Evolutionary conservation across 2,797 vertebrate genomes (phyloP).

Genomic region (Sebastes alutus): DNA sequence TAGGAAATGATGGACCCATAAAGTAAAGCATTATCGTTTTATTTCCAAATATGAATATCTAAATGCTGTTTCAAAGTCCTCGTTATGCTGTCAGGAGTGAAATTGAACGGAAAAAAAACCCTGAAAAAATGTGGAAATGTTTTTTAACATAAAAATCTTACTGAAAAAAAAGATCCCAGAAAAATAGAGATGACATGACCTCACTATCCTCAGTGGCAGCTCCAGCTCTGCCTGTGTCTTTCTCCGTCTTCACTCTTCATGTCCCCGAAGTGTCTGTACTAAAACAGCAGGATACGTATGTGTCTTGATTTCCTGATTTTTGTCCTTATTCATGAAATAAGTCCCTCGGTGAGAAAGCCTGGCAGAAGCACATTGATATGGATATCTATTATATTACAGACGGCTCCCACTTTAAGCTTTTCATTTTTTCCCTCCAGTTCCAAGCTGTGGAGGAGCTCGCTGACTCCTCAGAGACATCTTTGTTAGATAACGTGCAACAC

Average conservation of each 20-base stretch:
- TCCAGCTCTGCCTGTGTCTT: background rate
- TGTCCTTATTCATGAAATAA: constrained; percentile 10
- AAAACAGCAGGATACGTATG: constrained; percentile 9
- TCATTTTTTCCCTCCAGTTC: constrained; percentile 10
- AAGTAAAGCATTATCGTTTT: background rate
- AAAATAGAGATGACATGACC: background rate
- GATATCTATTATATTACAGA: constrained; percentile 13
- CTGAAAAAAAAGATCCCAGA: background rate
- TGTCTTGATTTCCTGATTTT: constrained; percentile 35
- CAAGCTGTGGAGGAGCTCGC: background rate
- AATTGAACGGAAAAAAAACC: rapidly evolving
- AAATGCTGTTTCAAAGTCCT: background rate
- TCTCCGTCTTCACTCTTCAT: background rate
- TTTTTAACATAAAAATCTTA: background rate
- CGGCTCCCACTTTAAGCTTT: constrained; percentile 8
- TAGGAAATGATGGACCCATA: background rate
- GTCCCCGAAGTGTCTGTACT: background rate
- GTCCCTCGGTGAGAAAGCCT: constrained; percentile 5
- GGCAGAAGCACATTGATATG: constrained; percentile 11
- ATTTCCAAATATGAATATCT: background rate
- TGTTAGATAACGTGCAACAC: background rate
- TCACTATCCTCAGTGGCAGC: background rate
- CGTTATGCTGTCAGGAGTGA: background rate
- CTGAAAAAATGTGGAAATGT: too few relatives aligned
- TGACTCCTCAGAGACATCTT: constrained; percentile 15